Conservation (phyloP, 2,113 vertebrate species). For the Typhlomys cinereus region DNA sequence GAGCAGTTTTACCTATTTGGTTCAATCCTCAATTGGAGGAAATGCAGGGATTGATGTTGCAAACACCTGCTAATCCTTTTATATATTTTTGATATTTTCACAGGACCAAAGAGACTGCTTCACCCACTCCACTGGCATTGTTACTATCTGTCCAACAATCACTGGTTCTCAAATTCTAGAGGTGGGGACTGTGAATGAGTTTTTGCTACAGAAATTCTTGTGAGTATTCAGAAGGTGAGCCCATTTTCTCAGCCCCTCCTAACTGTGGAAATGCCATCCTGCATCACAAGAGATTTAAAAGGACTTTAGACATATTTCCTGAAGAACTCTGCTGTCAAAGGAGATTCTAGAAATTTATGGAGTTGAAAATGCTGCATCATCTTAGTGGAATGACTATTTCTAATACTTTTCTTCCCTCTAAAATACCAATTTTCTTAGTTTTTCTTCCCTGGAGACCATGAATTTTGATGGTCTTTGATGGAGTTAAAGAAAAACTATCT, state of each 20-base stretch:
- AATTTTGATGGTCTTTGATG: background rate
- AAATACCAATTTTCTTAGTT: background rate
- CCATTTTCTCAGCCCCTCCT: conserved; percentile 7
- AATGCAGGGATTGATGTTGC: conserved; percentile 29
- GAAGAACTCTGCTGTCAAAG: background rate
- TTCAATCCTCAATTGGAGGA: conserved; percentile 15
- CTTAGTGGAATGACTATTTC: background rate
- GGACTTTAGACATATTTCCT: background rate
- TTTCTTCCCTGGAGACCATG: background rate
- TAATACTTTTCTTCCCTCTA: background rate
- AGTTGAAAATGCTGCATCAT: background rate
- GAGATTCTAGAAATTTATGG: background rate
- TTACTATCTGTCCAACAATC: conserved; percentile 44
- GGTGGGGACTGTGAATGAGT: background rate
- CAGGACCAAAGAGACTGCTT: background rate
- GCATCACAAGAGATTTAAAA: background rate
- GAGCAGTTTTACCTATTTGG: conserved; percentile 47
- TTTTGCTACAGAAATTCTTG: conserved; percentile 31
- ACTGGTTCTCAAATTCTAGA: conserved; percentile 27
- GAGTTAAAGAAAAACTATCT: background rate
- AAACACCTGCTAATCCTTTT: conserved; percentile 54
- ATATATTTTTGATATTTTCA: background rate
- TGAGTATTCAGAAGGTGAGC: background rate
- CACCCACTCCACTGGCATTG: background rate
- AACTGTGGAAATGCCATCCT: conserved; percentile 35